Conservation (phyloP, 2,113 vertebrate species). For the Microcebus griseorufus region DNA sequence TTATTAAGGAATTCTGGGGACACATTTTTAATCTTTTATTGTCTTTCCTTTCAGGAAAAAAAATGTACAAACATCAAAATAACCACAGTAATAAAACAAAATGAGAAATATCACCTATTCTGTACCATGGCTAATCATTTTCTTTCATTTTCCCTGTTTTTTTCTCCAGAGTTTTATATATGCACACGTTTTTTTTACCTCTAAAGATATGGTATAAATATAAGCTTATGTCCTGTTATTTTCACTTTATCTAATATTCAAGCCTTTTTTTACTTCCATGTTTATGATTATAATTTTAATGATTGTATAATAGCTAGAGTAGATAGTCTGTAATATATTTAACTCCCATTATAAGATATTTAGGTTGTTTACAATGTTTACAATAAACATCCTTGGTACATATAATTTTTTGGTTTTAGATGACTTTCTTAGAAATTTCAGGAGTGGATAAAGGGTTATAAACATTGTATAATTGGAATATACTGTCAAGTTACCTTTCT, state of each 20-base stretch:
- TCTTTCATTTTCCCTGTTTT: not conserved
- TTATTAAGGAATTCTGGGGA: not conserved
- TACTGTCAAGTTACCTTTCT: not conserved
- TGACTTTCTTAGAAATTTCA: conserved; percentile 37
- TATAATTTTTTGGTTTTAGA: not conserved
- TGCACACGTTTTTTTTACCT: not conserved
- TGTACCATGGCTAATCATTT: not conserved
- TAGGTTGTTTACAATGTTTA: not conserved
- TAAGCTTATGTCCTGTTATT: not conserved
- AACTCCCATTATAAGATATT: not conserved
- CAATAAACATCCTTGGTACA: not conserved
- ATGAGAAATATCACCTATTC: not conserved
- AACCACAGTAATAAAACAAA: not conserved
- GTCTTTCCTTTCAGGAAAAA: not conserved
- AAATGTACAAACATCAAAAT: conserved; percentile 9
- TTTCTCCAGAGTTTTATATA: not conserved
- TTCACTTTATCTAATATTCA: conserved; percentile 13
- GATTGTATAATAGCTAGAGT: not conserved
- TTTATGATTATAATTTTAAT: conserved; percentile 2
- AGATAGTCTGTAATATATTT: not conserved
- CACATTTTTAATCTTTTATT: conserved; percentile 26
- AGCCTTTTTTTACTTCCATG: not conserved
- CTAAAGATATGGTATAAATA: not conserved
- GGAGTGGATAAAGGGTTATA: not conserved
- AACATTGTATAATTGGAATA: not conserved